A percentile compares a stretch with the other conserved stretches of the same genome.
Evolutionary conservation across 1,140 invertebrate genomes (phyloP).

Genomic region (Aphelinus certus): DNA sequence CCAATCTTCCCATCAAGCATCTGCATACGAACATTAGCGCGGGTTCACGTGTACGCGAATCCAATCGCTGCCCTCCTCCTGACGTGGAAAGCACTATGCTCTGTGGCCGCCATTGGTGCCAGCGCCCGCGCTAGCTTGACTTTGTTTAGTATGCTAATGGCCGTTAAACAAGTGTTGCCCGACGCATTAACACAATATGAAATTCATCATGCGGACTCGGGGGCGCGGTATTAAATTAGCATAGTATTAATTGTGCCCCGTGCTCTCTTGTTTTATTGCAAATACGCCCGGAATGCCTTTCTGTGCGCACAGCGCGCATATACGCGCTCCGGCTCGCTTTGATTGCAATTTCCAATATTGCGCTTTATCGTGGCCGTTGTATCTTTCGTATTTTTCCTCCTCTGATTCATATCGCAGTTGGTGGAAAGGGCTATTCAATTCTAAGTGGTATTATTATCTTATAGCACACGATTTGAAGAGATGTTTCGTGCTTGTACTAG

Average conservation of each 20-base stretch:
- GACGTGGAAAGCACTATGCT: background rate
- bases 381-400: too few relatives aligned
- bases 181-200: constrained; percentile 46
- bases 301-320: background rate
- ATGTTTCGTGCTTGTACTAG: too few relatives aligned
- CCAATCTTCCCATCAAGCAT: too few relatives aligned
- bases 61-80: too few relatives aligned
- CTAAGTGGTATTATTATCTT: too few relatives aligned
- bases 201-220: constrained; percentile 42
- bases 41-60: too few relatives aligned
- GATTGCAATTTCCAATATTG: constrained; percentile 15
- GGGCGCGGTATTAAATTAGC: constrained; percentile 45
- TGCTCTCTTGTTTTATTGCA: constrained; percentile 32
- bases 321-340: too few relatives aligned
- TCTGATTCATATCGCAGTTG: too few relatives aligned
- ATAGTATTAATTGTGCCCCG: constrained; percentile 43
- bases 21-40: too few relatives aligned
- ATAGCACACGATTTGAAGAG: too few relatives aligned
- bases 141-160: constrained; percentile 51
- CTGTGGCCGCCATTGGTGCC: background rate
- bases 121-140: constrained; percentile 26
- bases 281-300: background rate
- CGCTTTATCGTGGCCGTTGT: background rate
- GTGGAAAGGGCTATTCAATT: too few relatives aligned
- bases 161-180: constrained; percentile 49